Conservation (phyloP, 2,797 vertebrate genomes). For the Alauda arvensis region DNA sequence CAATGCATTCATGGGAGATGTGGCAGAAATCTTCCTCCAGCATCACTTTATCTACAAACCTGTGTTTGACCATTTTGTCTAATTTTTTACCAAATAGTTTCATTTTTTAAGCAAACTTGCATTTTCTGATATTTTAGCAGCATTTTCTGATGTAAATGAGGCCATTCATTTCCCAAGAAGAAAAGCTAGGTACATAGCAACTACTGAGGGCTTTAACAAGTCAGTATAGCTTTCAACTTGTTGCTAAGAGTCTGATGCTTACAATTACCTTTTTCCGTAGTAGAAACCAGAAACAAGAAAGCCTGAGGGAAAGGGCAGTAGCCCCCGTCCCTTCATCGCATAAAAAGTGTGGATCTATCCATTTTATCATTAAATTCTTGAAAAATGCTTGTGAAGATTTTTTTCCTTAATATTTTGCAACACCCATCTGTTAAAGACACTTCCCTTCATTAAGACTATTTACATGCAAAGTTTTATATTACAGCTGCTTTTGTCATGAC, state of each 20-base stretch:
- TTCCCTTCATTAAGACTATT: conserved; percentile 40
- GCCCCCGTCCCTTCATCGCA: neutral
- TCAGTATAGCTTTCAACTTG: neutral
- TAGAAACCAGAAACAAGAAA: neutral
- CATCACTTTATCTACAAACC: neutral
- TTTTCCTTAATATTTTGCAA: conserved; percentile 15
- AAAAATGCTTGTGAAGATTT: neutral
- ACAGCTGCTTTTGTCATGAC: conserved; percentile 51
- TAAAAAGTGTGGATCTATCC: neutral
- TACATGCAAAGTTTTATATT: conserved; percentile 35
- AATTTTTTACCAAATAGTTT: neutral
- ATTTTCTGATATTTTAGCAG: neutral
- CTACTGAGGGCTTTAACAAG: neutral
- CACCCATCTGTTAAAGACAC: conserved; percentile 26
- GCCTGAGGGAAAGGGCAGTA: neutral
- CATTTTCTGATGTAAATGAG: neutral
- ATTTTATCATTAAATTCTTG: neutral
- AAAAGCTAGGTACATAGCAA: neutral
- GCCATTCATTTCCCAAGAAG: neutral
- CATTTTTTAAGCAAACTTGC: neutral
- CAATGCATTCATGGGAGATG: accelerated
- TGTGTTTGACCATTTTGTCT: neutral
- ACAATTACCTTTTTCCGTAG: neutral
- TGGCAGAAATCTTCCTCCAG: neutral
- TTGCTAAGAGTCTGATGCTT: conserved; percentile 1